These are phyloP conservation scores for Lithophane ornitopus DNA, from an alignment of 2,888 invertebrate species.

Conservation along the genomic window DNA sequence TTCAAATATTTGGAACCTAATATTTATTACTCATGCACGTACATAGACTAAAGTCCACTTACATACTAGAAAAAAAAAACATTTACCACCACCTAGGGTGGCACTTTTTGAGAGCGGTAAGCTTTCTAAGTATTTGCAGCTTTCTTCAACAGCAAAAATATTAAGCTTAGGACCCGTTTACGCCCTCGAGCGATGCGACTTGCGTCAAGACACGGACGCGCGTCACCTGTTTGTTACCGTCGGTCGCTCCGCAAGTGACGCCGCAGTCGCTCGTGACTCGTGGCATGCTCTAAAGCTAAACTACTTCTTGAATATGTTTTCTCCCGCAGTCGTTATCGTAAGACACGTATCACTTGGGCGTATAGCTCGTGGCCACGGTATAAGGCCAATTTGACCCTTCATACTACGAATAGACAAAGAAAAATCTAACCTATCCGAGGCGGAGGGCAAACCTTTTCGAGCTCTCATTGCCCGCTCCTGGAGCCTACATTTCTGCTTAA, in stretches of 20 bases:
- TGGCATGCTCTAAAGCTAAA: neutral
- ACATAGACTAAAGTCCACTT: neutral
- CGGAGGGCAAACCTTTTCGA: neutral
- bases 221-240: neutral
- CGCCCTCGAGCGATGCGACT: neutral
- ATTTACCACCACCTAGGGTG: neutral
- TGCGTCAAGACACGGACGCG: neutral
- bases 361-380: neutral
- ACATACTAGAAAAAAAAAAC: neutral
- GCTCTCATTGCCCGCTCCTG: neutral
- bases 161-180: neutral
- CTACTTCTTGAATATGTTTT: neutral
- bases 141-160: neutral
- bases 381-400: neutral
- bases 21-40: neutral
- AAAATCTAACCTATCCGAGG: neutral
- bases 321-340: neutral
- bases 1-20: neutral
- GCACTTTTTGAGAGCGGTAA: neutral
- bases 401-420: neutral
- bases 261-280: slow-evolving; percentile 1
- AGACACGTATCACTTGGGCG: neutral
- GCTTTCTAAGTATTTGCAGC: neutral
- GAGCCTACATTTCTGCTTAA: neutral
- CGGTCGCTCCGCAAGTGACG: neutral